Evolutionary conservation across 2,797 vertebrate species (phyloP).

Genomic region (Hephaestus fuliginosus): DNA sequence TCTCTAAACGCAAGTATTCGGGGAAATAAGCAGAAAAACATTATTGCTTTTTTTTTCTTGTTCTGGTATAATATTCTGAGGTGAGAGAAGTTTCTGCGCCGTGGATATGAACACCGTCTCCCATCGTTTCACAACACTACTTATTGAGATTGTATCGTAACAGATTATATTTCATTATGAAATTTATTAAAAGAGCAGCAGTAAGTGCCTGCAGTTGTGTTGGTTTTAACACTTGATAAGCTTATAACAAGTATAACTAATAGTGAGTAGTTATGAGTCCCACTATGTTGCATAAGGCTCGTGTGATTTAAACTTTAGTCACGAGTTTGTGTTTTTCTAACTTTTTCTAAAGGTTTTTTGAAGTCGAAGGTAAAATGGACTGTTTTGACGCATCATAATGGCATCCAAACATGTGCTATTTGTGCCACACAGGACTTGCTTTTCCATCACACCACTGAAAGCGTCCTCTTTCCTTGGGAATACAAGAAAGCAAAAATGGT

Average conservation of each 20-base stretch:
- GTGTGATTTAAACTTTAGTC: not conserved
- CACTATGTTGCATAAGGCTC: not conserved
- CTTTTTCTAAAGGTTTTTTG: not conserved
- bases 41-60: too few species aligned
- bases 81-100: not conserved
- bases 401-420: not conserved
- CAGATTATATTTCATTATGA: not conserved
- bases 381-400: not conserved
- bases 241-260: not conserved
- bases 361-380: not conserved
- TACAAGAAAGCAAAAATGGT: not conserved
- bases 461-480: conserved; percentile 10
- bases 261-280: not conserved
- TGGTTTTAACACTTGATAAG: not conserved
- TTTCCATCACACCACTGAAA: not conserved
- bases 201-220: rapidly evolving
- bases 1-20: conserved; percentile 1
- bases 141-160: not conserved
- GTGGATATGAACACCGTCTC: not conserved
- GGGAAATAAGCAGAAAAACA: not conserved
- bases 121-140: not conserved
- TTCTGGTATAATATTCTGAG: not conserved
- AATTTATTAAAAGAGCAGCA: not conserved
- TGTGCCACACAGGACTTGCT: not conserved
- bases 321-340: too few species aligned